A percentile compares a stretch with the other conserved stretches of the same genome.
Conservation (phyloP, 1,140 invertebrate genomes). For the Halesus radiatus region DNA sequence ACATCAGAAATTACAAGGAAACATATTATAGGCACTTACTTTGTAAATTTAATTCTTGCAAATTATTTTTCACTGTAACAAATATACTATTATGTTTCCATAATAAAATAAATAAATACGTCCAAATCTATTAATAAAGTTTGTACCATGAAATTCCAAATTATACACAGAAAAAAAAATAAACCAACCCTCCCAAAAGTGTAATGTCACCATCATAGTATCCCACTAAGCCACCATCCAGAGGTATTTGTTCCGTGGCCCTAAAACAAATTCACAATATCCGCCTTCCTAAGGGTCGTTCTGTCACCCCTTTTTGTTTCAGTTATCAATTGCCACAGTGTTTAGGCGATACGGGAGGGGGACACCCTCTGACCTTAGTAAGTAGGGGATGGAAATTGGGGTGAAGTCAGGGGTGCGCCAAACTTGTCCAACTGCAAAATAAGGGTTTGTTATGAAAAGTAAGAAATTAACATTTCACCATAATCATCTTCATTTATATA, state of each 20-base stretch:
- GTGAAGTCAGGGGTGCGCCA: constrained; percentile 17
- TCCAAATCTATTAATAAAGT: too few relatives aligned
- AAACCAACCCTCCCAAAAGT: constrained; percentile 28
- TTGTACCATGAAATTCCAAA: neutral
- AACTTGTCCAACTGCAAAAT: neutral
- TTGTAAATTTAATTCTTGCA: too few relatives aligned
- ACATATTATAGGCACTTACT: too few relatives aligned
- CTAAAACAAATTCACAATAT: constrained; percentile 56
- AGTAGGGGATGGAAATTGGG: neutral
- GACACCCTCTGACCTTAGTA: constrained; percentile 4
- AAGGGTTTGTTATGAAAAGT: too few relatives aligned
- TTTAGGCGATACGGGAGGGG: constrained; percentile 53
- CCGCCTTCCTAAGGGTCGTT: constrained; percentile 54
- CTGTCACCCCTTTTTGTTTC: constrained; percentile 55
- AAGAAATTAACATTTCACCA: too few relatives aligned
- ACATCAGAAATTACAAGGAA: too few relatives aligned
- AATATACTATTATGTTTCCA: too few relatives aligned
- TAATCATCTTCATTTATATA: too few relatives aligned
- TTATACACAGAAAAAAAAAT: neutral
- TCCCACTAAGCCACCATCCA: constrained; percentile 31
- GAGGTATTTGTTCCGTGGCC: constrained; percentile 42
- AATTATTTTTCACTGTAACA: too few relatives aligned
- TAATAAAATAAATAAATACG: too few relatives aligned
- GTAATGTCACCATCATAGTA: constrained; percentile 26
- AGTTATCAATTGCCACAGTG: constrained; percentile 57